These are phyloP conservation scores for Anguilla japonica DNA, from an alignment of 2,113 vertebrate species.

Conservation along the genomic window DNA sequence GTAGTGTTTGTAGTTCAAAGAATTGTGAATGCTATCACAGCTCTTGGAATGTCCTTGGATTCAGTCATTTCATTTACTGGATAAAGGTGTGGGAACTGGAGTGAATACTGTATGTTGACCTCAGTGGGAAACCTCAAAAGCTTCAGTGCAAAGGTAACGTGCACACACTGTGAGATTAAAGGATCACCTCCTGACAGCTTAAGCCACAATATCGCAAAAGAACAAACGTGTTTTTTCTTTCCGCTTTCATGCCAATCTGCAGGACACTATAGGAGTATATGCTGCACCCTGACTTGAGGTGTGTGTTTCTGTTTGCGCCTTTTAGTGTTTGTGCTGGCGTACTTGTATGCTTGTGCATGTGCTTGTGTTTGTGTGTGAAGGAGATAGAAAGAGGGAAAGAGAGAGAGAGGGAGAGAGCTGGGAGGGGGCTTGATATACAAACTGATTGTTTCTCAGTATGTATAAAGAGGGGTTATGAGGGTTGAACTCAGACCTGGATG, in stretches of 20 bases:
- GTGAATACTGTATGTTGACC: not conserved
- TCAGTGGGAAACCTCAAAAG: not conserved
- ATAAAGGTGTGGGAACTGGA: not conserved
- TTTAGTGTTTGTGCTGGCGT: not conserved
- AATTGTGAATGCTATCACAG: not conserved
- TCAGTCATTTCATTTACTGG: not conserved
- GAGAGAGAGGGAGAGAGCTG: not conserved
- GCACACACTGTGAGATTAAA: not conserved
- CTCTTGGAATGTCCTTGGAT: not conserved
- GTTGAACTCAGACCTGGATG: not conserved
- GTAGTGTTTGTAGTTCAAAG: not conserved
- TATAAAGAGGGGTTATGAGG: not conserved
- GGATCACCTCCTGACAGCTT: not conserved
- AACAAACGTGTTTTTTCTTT: not conserved
- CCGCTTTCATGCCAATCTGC: not conserved
- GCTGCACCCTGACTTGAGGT: not conserved
- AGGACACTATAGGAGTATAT: not conserved
- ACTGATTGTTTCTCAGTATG: not conserved
- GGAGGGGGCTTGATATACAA: no score
- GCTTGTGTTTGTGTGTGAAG: not conserved
- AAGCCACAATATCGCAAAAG: not conserved
- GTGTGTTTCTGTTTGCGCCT: not conserved
- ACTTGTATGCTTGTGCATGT: not conserved
- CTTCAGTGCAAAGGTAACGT: not conserved
- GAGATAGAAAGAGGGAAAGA: not conserved